phyloP scores from a whole-genome alignment of 2,113 vertebrate species.

The Labrus mixtus region DNA sequence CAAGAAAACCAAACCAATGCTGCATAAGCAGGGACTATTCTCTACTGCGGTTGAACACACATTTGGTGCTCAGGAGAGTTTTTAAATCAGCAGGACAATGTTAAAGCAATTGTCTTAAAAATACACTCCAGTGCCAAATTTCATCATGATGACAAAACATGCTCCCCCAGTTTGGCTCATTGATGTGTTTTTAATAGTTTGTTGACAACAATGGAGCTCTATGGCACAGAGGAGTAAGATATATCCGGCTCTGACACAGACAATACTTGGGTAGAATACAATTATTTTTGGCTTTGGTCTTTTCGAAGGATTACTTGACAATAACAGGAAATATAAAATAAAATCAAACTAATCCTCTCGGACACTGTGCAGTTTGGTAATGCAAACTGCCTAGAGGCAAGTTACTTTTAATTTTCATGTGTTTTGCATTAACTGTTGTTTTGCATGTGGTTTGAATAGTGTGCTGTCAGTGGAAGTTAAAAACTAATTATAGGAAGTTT shows the following conservation, averaged over 20 bases:
- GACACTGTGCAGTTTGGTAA: constrained; percentile 60
- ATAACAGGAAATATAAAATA: constrained; percentile 26
- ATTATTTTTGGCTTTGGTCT: constrained; percentile 41
- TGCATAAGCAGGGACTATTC: neutral
- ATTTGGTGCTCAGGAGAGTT: neutral
- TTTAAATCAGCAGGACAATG: neutral
- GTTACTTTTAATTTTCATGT: constrained; percentile 17
- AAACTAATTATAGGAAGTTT: constrained; percentile 26
- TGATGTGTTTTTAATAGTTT: neutral
- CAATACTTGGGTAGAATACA: neutral
- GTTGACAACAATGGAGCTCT: neutral
- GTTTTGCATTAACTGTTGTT: constrained; percentile 38
- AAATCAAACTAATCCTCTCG: constrained; percentile 18
- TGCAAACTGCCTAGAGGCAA: constrained; percentile 40
- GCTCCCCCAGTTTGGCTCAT: neutral
- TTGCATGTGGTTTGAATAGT: constrained; percentile 67
- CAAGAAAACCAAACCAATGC: neutral
- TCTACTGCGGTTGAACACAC: neutral
- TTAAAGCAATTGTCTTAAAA: neutral
- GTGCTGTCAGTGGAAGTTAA: constrained; percentile 14
- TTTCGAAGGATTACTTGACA: constrained; percentile 13
- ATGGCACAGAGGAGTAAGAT: neutral
- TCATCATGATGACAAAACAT: neutral
- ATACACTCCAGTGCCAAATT: neutral
- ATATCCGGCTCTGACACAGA: neutral